Evolutionary conservation across 2,888 invertebrate genomes (phyloP).

Genomic region (Graphium colonna): DNA sequence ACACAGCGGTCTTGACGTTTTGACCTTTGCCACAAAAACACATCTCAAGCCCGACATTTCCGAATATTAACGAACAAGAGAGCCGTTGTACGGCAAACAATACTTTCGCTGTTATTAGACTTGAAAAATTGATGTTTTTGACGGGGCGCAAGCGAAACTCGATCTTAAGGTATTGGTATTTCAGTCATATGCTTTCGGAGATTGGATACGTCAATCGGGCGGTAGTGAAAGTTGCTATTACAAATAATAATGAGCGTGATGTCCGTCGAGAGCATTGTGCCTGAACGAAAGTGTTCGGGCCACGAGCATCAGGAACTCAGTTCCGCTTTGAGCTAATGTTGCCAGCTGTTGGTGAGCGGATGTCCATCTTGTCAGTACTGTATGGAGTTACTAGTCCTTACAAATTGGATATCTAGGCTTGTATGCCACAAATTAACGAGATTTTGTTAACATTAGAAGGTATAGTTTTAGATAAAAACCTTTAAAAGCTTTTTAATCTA

Average conservation of each 20-base stretch:
- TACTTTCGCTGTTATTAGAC: constrained; percentile 51
- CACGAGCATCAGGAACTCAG: not conserved
- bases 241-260: constrained; percentile 45
- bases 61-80: constrained; percentile 20
- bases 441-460: no score
- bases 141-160: constrained; percentile 5
- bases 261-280: constrained; percentile 33
- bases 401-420: not conserved
- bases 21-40: constrained; percentile 41
- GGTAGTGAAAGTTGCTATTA: constrained; percentile 66
- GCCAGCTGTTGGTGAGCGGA: not conserved
- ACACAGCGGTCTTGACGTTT: constrained; percentile 2
- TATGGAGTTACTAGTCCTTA: not conserved
- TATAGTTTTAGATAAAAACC: no score
- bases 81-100: constrained; percentile 32
- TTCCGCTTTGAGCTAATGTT: no score
- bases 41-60: constrained; percentile 40
- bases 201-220: constrained; percentile 48
- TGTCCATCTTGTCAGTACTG: not conserved
- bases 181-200: constrained; percentile 23
- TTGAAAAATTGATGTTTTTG: constrained; percentile 30
- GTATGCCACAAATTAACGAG: not conserved
- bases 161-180: constrained; percentile 7
- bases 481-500: no score
- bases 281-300: constrained; percentile 18